These are phyloP conservation scores for Hoplostethus atlanticus DNA, from an alignment of 2,797 vertebrate genomes.

Conservation along the genomic window DNA sequence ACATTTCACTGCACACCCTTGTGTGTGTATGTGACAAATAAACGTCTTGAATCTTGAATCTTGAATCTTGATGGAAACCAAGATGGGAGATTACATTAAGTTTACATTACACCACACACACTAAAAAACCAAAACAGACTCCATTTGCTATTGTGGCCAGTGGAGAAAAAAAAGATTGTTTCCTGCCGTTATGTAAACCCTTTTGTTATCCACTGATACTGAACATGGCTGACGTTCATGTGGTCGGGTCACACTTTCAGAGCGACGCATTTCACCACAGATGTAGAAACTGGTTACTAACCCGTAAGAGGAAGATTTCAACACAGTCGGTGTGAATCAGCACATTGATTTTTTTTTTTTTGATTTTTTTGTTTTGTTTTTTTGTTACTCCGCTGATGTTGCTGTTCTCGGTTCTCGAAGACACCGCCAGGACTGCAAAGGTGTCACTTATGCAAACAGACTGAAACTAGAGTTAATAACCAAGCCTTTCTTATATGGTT, in stretches of 20 bases:
- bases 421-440: background rate
- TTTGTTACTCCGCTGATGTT: slow-evolving; percentile 33
- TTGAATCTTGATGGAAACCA: no score
- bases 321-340: slow-evolving; percentile 38
- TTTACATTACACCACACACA: no score
- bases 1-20: no score
- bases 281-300: slow-evolving; percentile 1
- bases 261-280: background rate
- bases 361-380: background rate
- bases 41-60: no score
- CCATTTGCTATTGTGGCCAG: no score
- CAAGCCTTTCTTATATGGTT: fast-evolving
- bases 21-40: no score
- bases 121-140: background rate
- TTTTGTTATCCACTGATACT: slow-evolving; percentile 17
- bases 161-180: no score
- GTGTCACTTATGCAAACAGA: background rate
- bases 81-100: no score
- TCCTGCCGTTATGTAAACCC: background rate
- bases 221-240: background rate
- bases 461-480: background rate
- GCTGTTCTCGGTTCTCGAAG: background rate
- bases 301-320: slow-evolving; percentile 46
- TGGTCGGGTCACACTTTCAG: background rate
- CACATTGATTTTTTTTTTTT: background rate